Evolutionary conservation across 2,888 invertebrate genomes (phyloP).

Genomic region (Apocheima hispidaria): DNA sequence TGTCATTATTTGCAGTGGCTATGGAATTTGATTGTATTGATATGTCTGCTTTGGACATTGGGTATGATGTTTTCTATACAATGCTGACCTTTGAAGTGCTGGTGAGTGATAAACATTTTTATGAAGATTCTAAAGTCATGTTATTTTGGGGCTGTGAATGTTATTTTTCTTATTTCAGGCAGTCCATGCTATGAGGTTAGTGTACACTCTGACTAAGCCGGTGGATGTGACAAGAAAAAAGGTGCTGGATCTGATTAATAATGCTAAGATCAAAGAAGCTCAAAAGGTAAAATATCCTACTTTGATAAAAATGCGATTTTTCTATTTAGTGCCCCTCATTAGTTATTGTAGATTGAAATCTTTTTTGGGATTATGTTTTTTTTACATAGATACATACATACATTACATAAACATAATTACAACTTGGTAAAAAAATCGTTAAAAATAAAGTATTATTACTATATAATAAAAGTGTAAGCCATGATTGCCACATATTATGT

Average conservation of each 20-base stretch:
- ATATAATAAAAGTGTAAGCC: no score
- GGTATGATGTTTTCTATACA: constrained; percentile 78
- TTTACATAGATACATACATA: no score
- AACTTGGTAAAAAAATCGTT: no score
- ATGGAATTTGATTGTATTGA: constrained; percentile 76
- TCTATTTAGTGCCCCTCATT: no score
- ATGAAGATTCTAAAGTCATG: not conserved
- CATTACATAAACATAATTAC: no score
- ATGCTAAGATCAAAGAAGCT: constrained; percentile 70
- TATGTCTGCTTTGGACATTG: constrained; percentile 67
- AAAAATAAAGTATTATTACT: no score
- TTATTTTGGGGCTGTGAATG: not conserved
- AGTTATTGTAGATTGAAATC: no score
- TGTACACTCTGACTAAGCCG: constrained; percentile 79
- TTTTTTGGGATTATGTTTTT: no score
- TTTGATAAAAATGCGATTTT: no score
- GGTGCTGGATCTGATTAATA: constrained; percentile 70
- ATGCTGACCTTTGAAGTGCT: constrained; percentile 70
- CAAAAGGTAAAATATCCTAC: constrained; percentile 64
- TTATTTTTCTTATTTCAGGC: constrained; percentile 61
- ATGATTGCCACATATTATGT: no score
- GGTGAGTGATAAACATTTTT: constrained; percentile 57
- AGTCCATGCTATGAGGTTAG: constrained; percentile 71
- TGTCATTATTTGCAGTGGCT: constrained; percentile 63
- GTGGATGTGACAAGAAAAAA: constrained; percentile 74